These are phyloP conservation scores for Parotocinclus haroldoi DNA, from an alignment of 2,797 vertebrate species.

Conservation along the genomic window DNA sequence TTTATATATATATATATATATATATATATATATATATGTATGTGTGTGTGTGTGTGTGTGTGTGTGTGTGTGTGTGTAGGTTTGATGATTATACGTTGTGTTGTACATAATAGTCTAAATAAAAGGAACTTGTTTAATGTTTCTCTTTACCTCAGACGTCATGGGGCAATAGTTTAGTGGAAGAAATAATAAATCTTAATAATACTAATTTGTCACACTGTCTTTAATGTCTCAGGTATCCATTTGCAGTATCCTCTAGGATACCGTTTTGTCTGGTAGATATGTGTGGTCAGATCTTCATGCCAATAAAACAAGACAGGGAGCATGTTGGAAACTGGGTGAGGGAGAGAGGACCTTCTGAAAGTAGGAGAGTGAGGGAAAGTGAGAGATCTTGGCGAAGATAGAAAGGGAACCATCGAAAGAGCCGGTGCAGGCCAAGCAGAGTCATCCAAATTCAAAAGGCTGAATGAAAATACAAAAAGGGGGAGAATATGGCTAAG, in stretches of 20 bases:
- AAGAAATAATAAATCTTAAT: slow-evolving; percentile 8
- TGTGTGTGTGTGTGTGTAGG: slow-evolving; percentile 35
- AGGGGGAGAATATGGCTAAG: slow-evolving; percentile 27
- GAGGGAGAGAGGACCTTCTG: slow-evolving; percentile 45
- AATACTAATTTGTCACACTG: slow-evolving; percentile 53
- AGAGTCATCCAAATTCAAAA: slow-evolving; percentile 24
- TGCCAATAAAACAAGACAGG: slow-evolving; percentile 47
- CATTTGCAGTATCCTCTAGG: slow-evolving; percentile 53
- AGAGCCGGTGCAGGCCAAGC: slow-evolving; percentile 36
- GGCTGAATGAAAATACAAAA: slow-evolving; percentile 45
- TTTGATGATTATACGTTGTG: slow-evolving; percentile 34
- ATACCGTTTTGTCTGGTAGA: slow-evolving; percentile 49
- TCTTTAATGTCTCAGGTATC: slow-evolving; percentile 57
- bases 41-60: slow-evolving; percentile 29
- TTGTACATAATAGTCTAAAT: too few relatives aligned
- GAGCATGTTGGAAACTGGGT: slow-evolving; percentile 13
- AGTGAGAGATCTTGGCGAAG: slow-evolving; percentile 40
- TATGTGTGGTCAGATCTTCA: slow-evolving; percentile 48
- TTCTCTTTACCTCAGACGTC: too few relatives aligned
- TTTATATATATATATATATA: too few relatives aligned
- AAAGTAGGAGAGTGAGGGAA: slow-evolving; percentile 35
- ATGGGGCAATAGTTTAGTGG: too few relatives aligned
- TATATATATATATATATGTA: too few relatives aligned
- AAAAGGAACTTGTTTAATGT: too few relatives aligned
- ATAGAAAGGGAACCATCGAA: slow-evolving; percentile 37